Percentiles rank a stretch among this genome's conserved stretches.
These are phyloP conservation scores for Knipowitschia caucasica DNA, from an alignment of 2,797 vertebrate species.

Conservation along the genomic window DNA sequence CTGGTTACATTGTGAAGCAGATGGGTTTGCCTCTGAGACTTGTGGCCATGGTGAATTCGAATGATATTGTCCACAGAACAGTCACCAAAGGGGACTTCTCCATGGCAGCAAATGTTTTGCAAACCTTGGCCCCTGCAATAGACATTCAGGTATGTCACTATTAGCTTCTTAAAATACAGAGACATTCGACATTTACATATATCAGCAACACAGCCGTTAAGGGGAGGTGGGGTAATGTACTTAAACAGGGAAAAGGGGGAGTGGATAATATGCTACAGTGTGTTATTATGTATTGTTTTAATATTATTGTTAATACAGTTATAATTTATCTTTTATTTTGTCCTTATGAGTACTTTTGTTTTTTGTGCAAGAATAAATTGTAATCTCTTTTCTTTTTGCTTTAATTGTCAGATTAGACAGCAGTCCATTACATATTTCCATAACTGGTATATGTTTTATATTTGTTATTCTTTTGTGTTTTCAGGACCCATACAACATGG, in stretches of 20 bases:
- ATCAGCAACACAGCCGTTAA: no score
- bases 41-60: constrained; percentile 84
- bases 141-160: constrained; percentile 85
- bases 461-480: not conserved
- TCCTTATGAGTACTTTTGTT: no score
- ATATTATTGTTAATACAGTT: no score
- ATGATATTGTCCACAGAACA: constrained; percentile 84
- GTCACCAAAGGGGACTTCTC: constrained; percentile 86
- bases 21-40: constrained; percentile 89
- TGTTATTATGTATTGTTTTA: no score
- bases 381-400: no score
- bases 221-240: no score
- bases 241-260: no score
- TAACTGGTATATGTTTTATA: not conserved
- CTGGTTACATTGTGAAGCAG: constrained; percentile 81
- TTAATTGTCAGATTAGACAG: not conserved
- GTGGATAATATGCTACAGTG: no score
- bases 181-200: no score
- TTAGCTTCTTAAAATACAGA: not conserved
- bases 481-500: constrained; percentile 93
- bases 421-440: not conserved
- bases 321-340: no score
- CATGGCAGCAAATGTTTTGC: constrained; percentile 64
- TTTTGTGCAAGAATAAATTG: no score
- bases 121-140: constrained; percentile 88